These are phyloP conservation scores for Lottia scabra DNA, from an alignment of 2,888 invertebrate species.

Conservation along the genomic window DNA sequence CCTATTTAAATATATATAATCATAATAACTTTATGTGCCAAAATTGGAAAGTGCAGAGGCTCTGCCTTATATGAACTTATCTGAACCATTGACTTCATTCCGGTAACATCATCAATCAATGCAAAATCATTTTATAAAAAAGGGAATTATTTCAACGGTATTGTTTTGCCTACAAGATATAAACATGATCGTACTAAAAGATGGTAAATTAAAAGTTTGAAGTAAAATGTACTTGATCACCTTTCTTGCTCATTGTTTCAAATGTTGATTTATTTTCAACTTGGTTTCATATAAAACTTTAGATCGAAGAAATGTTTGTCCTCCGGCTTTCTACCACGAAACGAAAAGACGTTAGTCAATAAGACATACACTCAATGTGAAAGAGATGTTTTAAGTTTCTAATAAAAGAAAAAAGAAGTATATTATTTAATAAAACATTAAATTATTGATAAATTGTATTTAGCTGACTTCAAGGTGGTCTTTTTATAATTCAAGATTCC, in stretches of 20 bases:
- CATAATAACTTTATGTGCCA: too few relatives aligned
- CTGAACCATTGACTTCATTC: too few relatives aligned
- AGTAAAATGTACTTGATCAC: neutral
- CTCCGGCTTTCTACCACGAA: neutral
- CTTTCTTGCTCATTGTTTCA: neutral
- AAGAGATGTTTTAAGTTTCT: neutral
- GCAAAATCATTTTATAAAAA: too few relatives aligned
- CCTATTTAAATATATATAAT: too few relatives aligned
- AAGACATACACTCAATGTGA: neutral
- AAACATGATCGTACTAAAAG: too few relatives aligned
- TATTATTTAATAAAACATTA: neutral
- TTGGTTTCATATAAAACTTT: neutral
- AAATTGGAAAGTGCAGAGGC: too few relatives aligned
- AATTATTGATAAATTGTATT: neutral
- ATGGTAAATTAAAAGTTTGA: too few relatives aligned
- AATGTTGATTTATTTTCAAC: neutral
- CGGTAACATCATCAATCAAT: too few relatives aligned
- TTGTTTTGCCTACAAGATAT: too few relatives aligned
- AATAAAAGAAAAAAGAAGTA: neutral
- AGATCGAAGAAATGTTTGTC: conserved; percentile 1
- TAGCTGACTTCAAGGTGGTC: neutral
- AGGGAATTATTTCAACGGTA: too few relatives aligned
- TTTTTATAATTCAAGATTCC: too few relatives aligned
- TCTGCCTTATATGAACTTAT: too few relatives aligned
- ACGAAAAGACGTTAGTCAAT: neutral